Percentiles rank a stretch among this genome's conserved stretches.
phyloP scores from a whole-genome alignment of 2,113 vertebrate genomes.

The Megaceryle maxima region DNA sequence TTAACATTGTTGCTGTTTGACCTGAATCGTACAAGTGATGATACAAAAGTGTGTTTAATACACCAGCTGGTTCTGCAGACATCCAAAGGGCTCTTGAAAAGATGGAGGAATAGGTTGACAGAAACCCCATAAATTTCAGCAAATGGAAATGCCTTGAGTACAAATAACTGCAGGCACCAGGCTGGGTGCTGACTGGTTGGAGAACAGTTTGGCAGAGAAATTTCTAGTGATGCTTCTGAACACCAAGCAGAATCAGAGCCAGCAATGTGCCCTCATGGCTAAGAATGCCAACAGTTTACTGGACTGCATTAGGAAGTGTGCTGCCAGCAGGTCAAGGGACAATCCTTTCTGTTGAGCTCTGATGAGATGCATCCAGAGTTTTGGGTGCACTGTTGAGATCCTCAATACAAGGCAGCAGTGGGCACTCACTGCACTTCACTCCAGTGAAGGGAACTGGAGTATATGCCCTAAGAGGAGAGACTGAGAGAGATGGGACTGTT shows the following conservation, averaged over 20 bases:
- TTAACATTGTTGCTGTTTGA: not conserved
- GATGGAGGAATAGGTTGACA: not conserved
- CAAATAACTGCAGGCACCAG: not conserved
- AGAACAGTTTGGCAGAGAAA: not conserved
- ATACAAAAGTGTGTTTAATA: not conserved
- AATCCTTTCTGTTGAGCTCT: not conserved
- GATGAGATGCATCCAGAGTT: not conserved
- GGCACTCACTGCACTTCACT: not conserved
- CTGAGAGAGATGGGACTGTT: not conserved
- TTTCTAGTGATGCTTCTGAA: not conserved
- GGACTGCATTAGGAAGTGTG: not conserved
- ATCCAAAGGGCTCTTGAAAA: not conserved
- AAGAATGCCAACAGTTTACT: not conserved
- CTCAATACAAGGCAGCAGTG: not conserved
- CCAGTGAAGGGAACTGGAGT: not conserved
- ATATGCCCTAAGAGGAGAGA: not conserved
- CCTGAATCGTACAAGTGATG: not conserved
- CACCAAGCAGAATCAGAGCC: not conserved
- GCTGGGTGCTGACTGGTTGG: not conserved
- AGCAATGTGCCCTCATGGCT: not conserved
- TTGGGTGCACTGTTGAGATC: not conserved
- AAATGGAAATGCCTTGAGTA: not conserved
- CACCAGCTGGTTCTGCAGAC: not conserved
- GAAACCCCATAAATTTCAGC: not conserved
- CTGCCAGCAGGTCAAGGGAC: not conserved